A percentile compares a stretch with the other conserved stretches of the same genome.
Evolutionary conservation across 92 coral and sea anemone species (phyloP).

Genomic region (Porites cylindrica): DNA sequence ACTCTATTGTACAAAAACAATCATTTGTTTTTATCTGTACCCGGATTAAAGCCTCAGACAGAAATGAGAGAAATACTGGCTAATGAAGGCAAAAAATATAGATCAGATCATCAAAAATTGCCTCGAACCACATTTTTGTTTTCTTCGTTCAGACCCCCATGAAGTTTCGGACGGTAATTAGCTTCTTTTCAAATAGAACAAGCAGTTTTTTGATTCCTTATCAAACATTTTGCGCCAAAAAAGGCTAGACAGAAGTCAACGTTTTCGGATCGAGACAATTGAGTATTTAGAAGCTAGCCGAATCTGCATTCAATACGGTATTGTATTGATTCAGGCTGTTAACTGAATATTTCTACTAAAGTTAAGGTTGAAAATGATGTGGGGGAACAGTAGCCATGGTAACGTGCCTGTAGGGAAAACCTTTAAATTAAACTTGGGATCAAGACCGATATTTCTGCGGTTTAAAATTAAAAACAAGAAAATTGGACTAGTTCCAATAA

Average conservation of each 20-base stretch:
- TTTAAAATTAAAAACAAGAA: conserved; percentile 15
- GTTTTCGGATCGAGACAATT: conserved; percentile 3
- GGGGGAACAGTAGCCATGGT: background rate
- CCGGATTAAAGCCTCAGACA: background rate
- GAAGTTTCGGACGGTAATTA: conserved; percentile 26
- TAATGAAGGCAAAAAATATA: conserved; percentile 5
- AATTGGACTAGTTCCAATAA: conserved; percentile 23
- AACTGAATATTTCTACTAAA: background rate
- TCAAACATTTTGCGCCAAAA: conserved; percentile 1
- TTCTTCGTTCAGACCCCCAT: conserved; percentile 17
- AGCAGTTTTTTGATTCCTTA: conserved; percentile 14
- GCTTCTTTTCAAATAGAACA: conserved; percentile 2
- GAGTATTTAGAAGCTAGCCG: background rate
- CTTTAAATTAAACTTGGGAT: background rate
- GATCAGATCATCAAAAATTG: conserved; percentile 1
- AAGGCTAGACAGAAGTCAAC: background rate
- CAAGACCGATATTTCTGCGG: conserved; percentile 6
- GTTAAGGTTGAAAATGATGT: background rate
- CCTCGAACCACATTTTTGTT: conserved; percentile 12
- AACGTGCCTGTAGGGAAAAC: background rate
- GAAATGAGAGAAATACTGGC: background rate
- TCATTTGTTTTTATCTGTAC: background rate
- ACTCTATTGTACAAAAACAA: background rate
- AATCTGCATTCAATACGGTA: background rate
- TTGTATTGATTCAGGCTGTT: background rate